Conservation (phyloP, 53 echinoderm and acorn worm species). For the Glandiceps talaboti region DNA sequence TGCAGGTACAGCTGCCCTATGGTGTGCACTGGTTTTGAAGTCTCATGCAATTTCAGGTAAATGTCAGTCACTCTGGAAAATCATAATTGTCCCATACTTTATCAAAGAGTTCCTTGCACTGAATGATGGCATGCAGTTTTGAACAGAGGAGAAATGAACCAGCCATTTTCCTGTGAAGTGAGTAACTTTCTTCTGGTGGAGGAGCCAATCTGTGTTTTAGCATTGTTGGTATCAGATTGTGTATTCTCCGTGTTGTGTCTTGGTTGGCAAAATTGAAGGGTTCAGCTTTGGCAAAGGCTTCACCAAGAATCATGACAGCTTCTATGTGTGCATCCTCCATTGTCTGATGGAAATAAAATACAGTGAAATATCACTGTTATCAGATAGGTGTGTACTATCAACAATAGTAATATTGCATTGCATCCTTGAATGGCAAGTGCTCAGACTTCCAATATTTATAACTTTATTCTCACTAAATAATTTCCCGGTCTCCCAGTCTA, state of each 20-base stretch:
- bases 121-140: slow-evolving; percentile 69
- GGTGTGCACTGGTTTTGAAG: too few relatives aligned
- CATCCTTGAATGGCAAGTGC: too few relatives aligned
- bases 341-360: slow-evolving; percentile 22
- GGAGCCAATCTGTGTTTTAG: slow-evolving; percentile 61
- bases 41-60: too few relatives aligned
- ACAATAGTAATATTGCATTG: too few relatives aligned
- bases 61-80: slow-evolving; percentile 35
- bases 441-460: too few relatives aligned
- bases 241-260: slow-evolving; percentile 80
- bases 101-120: slow-evolving; percentile 84
- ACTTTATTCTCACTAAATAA: too few relatives aligned
- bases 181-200: slow-evolving; percentile 95
- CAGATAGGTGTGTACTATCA: too few relatives aligned
- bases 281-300: slow-evolving; percentile 40
- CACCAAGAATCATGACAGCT: slow-evolving; percentile 94
- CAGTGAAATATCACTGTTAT: too few relatives aligned
- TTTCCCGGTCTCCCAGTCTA: too few relatives aligned
- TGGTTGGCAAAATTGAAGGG: slow-evolving; percentile 72
- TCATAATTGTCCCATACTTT: slow-evolving; percentile 40
- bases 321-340: slow-evolving; percentile 92
- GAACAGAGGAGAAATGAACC: slow-evolving; percentile 86
- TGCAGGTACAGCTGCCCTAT: too few relatives aligned
- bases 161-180: slow-evolving; percentile 87
- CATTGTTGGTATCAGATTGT: slow-evolving; percentile 66